Base-by-base conservation (phyloP, 2,888 invertebrate species). In the Ectemnius lituratus region DNA sequence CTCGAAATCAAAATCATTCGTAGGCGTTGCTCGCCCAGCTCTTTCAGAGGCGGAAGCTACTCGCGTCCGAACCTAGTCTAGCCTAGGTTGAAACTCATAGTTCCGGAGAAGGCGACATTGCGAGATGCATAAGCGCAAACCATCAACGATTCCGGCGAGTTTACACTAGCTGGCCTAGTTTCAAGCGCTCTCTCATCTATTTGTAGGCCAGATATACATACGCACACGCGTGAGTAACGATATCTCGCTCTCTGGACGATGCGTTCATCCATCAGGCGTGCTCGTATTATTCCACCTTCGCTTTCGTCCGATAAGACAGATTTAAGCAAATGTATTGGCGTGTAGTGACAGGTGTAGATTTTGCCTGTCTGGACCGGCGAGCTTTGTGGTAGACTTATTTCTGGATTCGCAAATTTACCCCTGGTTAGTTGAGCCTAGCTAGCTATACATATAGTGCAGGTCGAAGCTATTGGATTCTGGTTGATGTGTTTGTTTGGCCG, bases 1-100 rank as follows among this genome's bases (percentile, higher is more conserved):
- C 77, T 76, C 84, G 81, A 83, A 83, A 87, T 87, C 82, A 85
- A 82, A 81, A 83, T 81, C 83, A 83, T 80, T 23, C 83, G 82
- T 82, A 70, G 81, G 81, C 82, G 80, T 75, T 28, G 27, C n/a
- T 37, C 58, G 45, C 20, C 52, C n/a, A 4, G 52, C 20, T 20
- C 1, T 16, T 13, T 14, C 52, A 1, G 16, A 16, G 52, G 8
- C 14, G n/a, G 52, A 52, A 52, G 16, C 52, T 14, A 5, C 37
- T 11, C 6, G 37, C 37, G 11, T 14, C 2, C 52, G 52, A 52
- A n/a, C 5, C 4, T 52, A 0, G 52, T 16, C 52, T 52, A 52
- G 58, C 59, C 61, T 60, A 56, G 46, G 70, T 23, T 23, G 3
- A 3, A 23, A 23, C 46, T n/a, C 37, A 13, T 11, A 37, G 37